Conservation (phyloP, 1,140 invertebrate species). For the Magallana gigas region DNA sequence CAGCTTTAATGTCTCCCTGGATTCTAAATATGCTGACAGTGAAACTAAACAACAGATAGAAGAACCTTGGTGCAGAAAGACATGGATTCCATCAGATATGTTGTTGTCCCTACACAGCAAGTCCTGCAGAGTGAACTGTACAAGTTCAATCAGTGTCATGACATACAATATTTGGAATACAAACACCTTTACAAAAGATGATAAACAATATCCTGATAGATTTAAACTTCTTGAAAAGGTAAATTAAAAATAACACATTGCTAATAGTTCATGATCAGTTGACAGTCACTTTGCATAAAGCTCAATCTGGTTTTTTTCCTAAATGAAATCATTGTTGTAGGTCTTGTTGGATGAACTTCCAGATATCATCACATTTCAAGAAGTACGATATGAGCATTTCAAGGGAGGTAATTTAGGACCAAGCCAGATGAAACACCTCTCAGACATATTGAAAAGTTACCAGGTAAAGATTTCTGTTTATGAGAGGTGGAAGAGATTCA, state of each 20-base stretch:
- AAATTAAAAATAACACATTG: no score
- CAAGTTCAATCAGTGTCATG: background rate
- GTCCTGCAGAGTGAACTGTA: background rate
- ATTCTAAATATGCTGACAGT: background rate
- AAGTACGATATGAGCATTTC: conserved; percentile 62
- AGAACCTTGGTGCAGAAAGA: background rate
- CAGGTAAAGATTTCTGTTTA: conserved; percentile 55
- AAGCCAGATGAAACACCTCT: conserved; percentile 61
- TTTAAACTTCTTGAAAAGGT: conserved; percentile 7
- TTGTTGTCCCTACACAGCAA: background rate
- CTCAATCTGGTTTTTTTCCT: no score
- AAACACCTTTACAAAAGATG: conserved; percentile 17
- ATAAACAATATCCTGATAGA: background rate
- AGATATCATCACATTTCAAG: conserved; percentile 66
- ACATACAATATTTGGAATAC: conserved; percentile 36
- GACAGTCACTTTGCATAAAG: no score
- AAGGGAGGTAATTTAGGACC: conserved; percentile 63
- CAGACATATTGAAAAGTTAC: conserved; percentile 60
- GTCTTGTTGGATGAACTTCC: conserved; percentile 43
- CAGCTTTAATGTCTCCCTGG: background rate
- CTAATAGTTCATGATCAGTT: no score
- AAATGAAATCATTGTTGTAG: conserved; percentile 41
- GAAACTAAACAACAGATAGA: background rate
- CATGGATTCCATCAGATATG: conserved; percentile 21
- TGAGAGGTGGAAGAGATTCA: background rate